These are phyloP conservation scores for Chrysopa pallens DNA, from an alignment of 1,140 invertebrate species.

Conservation along the genomic window DNA sequence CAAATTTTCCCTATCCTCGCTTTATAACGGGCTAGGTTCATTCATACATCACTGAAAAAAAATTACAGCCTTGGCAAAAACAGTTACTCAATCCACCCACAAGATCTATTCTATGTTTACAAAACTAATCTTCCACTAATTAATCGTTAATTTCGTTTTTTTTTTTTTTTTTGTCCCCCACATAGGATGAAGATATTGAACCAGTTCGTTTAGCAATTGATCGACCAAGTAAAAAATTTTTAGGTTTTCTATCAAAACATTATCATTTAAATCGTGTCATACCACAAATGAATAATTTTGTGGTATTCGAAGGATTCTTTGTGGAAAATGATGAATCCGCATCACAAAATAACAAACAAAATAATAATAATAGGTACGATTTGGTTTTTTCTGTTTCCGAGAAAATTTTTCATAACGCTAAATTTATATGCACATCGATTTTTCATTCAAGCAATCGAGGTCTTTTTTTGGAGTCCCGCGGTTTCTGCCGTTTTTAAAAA, in stretches of 20 bases:
- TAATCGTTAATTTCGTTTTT: too few species aligned
- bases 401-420: neutral
- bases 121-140: too few species aligned
- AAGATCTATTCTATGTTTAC: too few species aligned
- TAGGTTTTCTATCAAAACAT: conserved; percentile 68
- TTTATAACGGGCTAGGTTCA: too few species aligned
- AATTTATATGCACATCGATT: conserved; percentile 1
- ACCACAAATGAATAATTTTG: conserved; percentile 77
- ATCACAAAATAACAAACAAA: neutral
- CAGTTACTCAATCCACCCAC: neutral
- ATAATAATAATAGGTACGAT: conserved; percentile 8
- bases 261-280: conserved; percentile 53
- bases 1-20: too few species aligned
- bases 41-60: too few species aligned
- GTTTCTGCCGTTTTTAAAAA: too few species aligned
- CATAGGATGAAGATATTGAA: conserved; percentile 45
- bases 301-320: conserved; percentile 72
- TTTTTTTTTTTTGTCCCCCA: too few species aligned
- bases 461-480: too few species aligned
- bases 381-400: too few species aligned
- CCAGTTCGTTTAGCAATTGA: conserved; percentile 72
- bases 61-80: neutral
- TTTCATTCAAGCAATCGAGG: too few species aligned
- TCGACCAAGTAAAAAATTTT: conserved; percentile 71
- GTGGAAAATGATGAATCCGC: conserved; percentile 17